Evolutionary conservation across 1,140 invertebrate species (phyloP), one percentile per base, ranked within the genome.

Genomic region (Reticulitermes speratus): DNA sequence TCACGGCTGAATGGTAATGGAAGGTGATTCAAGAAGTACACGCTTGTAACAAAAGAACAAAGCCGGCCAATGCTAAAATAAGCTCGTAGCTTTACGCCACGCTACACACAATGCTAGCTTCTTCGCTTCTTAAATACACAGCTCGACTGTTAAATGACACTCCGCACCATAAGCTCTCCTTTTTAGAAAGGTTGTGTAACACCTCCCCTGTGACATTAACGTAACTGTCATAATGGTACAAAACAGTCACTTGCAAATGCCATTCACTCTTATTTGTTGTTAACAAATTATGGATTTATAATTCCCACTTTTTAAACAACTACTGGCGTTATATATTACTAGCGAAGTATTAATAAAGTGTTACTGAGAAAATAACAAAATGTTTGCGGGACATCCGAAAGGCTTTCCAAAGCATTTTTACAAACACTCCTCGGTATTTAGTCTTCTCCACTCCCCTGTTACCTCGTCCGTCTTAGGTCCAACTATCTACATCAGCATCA

Each of bases 101-200:
- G 65, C n/a, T 75, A 75, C 25, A 75, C 65, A 75, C n/a, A 30
- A 75, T 30, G 65, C 65, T 75, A 25, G 65, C 25, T 30, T 30
- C 6, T 25, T 75, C 65, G 65, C 2, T 75, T 75, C 65, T 75
- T 75, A 75, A 75, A 75, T 75, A 75, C 59, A 25, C 14, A 16
- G 65, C 55, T 59, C 65, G 65, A 75, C 65, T 75, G n/a, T 75
- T 7, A n/a, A 75, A 75, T 30, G 65, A 75, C 65, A 75, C 65
- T 25, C 25, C 65, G 30, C n/a, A 75, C 25, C 59, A 30, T 6
- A 75, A 75, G 25, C n/a, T 30, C 16, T 16, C 65, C n/a, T 30
- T 30, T 30, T 30, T 3, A 30, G 0, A 30, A 75, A 30, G n/a
- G 2, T 30, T 0, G 3, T 3, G 9, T 75, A 30, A 30, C 65